phyloP scores from a whole-genome alignment of 2,888 invertebrate species.

The Agonopterix alstromeriana region DNA sequence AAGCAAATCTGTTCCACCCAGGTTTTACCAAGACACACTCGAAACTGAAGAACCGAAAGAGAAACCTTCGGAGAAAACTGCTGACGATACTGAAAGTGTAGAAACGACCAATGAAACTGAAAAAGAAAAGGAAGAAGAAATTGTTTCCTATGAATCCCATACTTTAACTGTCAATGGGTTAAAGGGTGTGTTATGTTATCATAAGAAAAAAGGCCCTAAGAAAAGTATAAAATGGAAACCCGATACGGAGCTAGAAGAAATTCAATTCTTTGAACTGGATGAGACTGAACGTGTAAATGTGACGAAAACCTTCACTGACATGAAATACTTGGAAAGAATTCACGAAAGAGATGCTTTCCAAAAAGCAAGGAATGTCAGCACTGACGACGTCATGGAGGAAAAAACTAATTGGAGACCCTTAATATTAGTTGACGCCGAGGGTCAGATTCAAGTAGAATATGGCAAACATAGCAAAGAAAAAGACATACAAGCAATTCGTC shows the following conservation, averaged over 20 bases:
- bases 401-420: constrained; percentile 86
- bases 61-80: constrained; percentile 38
- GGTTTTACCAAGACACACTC: constrained; percentile 95
- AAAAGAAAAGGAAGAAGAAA: constrained; percentile 43
- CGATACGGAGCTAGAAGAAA: constrained; percentile 86
- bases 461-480: constrained; percentile 91
- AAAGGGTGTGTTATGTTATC: constrained; percentile 84
- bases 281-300: constrained; percentile 98
- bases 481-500: constrained; percentile 90
- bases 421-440: constrained; percentile 81
- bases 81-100: constrained; percentile 20
- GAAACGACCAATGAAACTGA: constrained; percentile 21
- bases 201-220: constrained; percentile 86
- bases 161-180: constrained; percentile 77
- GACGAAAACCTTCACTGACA: constrained; percentile 91
- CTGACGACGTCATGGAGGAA: constrained; percentile 89
- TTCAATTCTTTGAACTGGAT: constrained; percentile 95
- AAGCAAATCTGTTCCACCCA: constrained; percentile 77
- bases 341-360: constrained; percentile 91
- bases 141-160: constrained; percentile 54
- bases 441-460: constrained; percentile 80
- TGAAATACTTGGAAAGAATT: constrained; percentile 92
- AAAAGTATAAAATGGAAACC: constrained; percentile 89
- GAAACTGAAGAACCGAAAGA: constrained; percentile 81
- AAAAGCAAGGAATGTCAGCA: constrained; percentile 84